These are phyloP conservation scores for Drosophila ironensis DNA, from an alignment of 1,140 invertebrate species.

Conservation along the genomic window DNA sequence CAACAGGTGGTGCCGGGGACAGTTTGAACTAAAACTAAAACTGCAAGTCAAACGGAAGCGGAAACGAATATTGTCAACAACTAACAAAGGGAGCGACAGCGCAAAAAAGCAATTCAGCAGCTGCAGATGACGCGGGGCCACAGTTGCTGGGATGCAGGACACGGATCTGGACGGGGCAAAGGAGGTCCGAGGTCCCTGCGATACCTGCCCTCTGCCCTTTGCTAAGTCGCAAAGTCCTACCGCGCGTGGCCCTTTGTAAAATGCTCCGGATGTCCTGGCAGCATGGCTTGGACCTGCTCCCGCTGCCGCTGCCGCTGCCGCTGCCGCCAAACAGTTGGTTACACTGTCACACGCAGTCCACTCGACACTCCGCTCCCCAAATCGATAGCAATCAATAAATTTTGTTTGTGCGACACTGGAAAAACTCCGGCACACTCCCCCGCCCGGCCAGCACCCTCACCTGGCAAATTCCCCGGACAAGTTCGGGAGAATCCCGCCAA, in stretches of 20 bases:
- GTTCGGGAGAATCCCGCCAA: too few relatives aligned
- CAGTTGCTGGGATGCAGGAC: too few relatives aligned
- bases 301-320: background rate
- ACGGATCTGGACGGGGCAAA: too few relatives aligned
- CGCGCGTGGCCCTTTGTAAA: conserved; percentile 42
- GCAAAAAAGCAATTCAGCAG: too few relatives aligned
- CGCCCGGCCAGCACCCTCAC: too few relatives aligned
- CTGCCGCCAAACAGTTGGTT: conserved; percentile 19
- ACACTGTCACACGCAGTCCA: conserved; percentile 13
- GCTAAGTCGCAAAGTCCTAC: background rate
- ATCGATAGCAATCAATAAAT: conserved; percentile 76
- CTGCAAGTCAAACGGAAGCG: background rate
- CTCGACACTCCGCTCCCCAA: conserved; percentile 4
- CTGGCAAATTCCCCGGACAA: background rate
- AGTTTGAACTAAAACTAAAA: background rate
- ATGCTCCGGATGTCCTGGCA: conserved; percentile 31
- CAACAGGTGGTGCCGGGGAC: conserved; percentile 8
- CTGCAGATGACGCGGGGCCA: too few relatives aligned
- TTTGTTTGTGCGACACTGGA: conserved; percentile 25
- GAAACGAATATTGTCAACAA: conserved; percentile 15
- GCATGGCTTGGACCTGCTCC: too few relatives aligned
- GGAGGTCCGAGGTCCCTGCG: too few relatives aligned
- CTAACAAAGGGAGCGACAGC: background rate
- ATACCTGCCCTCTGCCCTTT: too few relatives aligned
- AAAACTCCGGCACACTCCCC: conserved; percentile 36